Percentiles rank a stretch among this genome's conserved stretches.
Evolutionary conservation across 2,888 invertebrate genomes (phyloP).

Genomic region (Ecliptopera silaceata): DNA sequence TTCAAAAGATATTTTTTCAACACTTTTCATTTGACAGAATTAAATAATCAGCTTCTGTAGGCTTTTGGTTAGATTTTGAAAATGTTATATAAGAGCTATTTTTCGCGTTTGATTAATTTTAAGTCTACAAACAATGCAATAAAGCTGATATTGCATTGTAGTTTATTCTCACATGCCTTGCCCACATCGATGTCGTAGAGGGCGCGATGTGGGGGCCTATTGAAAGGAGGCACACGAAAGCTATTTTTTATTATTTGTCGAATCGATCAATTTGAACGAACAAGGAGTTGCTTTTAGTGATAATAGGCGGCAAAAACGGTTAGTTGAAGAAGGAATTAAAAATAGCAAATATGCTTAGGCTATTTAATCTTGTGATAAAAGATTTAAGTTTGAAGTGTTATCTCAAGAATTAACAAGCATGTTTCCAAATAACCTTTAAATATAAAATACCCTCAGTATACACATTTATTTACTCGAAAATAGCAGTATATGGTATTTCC

Average conservation of each 20-base stretch:
- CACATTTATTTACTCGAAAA: too few species aligned
- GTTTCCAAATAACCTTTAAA: too few species aligned
- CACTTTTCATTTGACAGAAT: not conserved
- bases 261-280: constrained; percentile 51
- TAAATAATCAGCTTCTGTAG: not conserved
- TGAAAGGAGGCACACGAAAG: constrained; percentile 46
- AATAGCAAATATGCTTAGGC: constrained; percentile 13
- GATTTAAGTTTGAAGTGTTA: too few species aligned
- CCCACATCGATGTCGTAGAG: constrained; percentile 42
- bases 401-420: too few species aligned
- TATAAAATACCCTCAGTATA: too few species aligned
- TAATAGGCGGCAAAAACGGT: constrained; percentile 33
- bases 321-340: constrained; percentile 15
- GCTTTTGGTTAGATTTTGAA: not conserved
- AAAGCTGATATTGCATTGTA: constrained; percentile 5
- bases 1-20: too few species aligned
- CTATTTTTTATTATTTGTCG: constrained; percentile 65
- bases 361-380: too few species aligned
- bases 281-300: constrained; percentile 40
- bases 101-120: not conserved
- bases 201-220: constrained; percentile 55
- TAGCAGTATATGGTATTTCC: too few species aligned
- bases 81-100: not conserved
- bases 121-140: not conserved
- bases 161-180: not conserved